phyloP scores from a whole-genome alignment of 2,888 invertebrate species.

The Clusia tigrina region DNA sequence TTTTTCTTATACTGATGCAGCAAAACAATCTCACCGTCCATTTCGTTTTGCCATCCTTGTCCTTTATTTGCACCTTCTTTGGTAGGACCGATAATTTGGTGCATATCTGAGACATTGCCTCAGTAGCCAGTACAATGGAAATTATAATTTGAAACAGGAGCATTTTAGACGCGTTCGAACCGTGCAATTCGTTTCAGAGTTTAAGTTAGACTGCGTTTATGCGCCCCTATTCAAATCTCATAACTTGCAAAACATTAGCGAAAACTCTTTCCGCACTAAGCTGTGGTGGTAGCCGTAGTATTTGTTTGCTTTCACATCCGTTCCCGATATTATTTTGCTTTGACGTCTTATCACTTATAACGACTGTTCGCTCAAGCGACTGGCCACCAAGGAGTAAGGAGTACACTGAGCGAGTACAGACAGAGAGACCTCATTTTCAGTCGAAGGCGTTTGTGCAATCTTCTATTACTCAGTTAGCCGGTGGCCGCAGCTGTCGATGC shows the following conservation, averaged over 20 bases:
- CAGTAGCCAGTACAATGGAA: constrained; percentile 10
- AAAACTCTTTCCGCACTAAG: background rate
- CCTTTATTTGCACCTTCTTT: constrained; percentile 5
- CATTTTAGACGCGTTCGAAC: background rate
- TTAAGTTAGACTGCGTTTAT: background rate
- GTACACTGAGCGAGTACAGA: too few relatives aligned
- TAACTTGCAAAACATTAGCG: background rate
- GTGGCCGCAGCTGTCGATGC: too few relatives aligned
- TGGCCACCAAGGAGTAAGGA: too few relatives aligned
- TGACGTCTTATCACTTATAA: background rate
- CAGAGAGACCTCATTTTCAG: too few relatives aligned
- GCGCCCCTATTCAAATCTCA: background rate
- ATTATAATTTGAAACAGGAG: background rate
- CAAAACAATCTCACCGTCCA: constrained; percentile 9
- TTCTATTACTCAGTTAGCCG: too few relatives aligned
- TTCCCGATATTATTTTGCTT: constrained; percentile 21
- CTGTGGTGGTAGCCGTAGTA: background rate
- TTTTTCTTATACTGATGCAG: too few relatives aligned
- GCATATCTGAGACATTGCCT: constrained; percentile 16
- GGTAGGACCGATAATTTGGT: constrained; percentile 9
- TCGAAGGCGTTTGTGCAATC: too few relatives aligned
- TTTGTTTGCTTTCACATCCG: constrained; percentile 20
- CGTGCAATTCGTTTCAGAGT: background rate
- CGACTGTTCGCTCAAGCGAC: too few relatives aligned
- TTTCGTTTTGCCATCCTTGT: constrained; percentile 13